Conservation (phyloP, 64 coral and sea anemone genomes). For the Montipora cactus region DNA sequence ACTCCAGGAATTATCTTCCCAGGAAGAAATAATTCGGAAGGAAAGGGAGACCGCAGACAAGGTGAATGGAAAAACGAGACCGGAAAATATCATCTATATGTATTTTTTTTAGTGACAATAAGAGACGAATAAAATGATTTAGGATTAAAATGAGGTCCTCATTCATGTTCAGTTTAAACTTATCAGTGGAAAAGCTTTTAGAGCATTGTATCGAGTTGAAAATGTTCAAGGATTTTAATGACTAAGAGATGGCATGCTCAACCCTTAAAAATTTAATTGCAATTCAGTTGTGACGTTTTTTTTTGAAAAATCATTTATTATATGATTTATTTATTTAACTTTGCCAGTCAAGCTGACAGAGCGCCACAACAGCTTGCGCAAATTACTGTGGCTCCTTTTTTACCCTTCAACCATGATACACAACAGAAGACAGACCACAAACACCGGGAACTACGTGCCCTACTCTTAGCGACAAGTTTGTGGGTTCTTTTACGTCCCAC, state of each 20-base stretch:
- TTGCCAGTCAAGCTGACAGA: no score
- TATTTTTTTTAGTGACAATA: neutral
- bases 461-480: no score
- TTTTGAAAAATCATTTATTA: neutral
- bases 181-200: neutral
- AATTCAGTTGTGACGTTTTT: neutral
- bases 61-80: neutral
- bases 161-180: neutral
- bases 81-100: neutral
- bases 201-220: neutral
- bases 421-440: no score
- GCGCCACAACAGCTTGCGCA: no score
- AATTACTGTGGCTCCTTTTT: no score
- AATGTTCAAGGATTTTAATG: neutral
- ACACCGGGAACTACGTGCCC: no score
- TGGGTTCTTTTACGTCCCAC: no score
- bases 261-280: neutral
- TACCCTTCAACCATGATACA: no score
- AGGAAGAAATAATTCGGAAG: neutral
- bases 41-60: constrained; percentile 31
- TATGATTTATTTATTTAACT: no score
- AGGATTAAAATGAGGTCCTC: neutral
- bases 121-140: neutral
- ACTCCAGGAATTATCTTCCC: neutral
- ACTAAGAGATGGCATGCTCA: neutral